Evolutionary conservation across 2,113 vertebrate species (phyloP).

Genomic region (Sisor rabdophorus): DNA sequence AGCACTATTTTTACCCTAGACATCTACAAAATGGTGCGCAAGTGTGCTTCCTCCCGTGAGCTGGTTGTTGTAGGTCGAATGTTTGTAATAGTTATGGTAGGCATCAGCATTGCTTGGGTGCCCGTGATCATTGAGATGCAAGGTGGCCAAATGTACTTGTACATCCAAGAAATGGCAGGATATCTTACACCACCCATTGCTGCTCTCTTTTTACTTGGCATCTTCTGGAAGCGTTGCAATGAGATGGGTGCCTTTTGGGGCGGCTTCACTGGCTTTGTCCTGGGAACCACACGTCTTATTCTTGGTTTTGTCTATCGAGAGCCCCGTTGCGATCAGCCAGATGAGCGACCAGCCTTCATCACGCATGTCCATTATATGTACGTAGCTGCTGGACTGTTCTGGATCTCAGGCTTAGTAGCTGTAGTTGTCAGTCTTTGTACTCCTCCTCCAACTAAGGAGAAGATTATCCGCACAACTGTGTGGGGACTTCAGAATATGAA

Average conservation of each 20-base stretch:
- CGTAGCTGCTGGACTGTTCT: conserved; percentile 86
- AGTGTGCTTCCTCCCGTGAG: conserved; percentile 79
- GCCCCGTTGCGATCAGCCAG: conserved; percentile 85
- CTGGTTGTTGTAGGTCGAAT: conserved; percentile 87
- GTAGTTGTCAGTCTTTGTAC: conserved; percentile 87
- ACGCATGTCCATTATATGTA: conserved; percentile 93
- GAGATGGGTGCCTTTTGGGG: conserved; percentile 94
- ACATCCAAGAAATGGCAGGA: conserved; percentile 96
- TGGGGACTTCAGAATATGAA: conserved; percentile 77
- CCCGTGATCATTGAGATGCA: conserved; percentile 98
- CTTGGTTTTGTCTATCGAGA: conserved; percentile 88
- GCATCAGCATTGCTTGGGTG: conserved; percentile 94
- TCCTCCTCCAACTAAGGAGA: conserved; percentile 80
- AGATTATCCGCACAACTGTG: conserved; percentile 80
- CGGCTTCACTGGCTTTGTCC: conserved; percentile 84
- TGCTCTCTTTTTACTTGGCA: conserved; percentile 89
- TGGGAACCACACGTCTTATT: conserved; percentile 79
- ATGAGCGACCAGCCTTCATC: conserved; percentile 84
- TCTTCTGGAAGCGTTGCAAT: conserved; percentile 95
- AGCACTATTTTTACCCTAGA: conserved; percentile 98
- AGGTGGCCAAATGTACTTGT: conserved; percentile 96
- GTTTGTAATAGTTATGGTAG: conserved; percentile 93
- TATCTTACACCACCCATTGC: conserved; percentile 95
- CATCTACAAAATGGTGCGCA: conserved; percentile 85
- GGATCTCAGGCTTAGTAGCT: conserved; percentile 84